Percentiles rank a stretch among this genome's conserved stretches.
Conservation (phyloP, 1,140 invertebrate species). For the Manduca sexta region DNA sequence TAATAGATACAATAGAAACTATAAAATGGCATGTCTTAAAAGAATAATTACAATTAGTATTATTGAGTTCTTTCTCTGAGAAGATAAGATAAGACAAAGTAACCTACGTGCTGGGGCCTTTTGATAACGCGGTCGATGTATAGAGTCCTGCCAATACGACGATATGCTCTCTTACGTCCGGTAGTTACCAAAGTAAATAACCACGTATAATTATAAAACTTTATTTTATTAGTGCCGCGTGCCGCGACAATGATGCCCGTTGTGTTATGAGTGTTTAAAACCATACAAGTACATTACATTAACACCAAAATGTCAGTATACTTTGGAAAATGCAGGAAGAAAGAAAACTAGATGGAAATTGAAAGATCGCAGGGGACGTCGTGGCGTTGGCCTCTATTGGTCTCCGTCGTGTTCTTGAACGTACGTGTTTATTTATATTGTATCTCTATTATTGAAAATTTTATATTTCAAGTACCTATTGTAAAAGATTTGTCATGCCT, state of each 20-base stretch:
- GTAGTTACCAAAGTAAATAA: slow-evolving; percentile 22
- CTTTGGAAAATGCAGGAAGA: slow-evolving; percentile 24
- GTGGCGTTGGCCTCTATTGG: slow-evolving; percentile 60
- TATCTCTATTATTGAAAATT: too few relatives aligned
- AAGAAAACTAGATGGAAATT: slow-evolving; percentile 49
- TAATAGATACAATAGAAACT: not conserved
- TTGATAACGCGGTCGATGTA: slow-evolving; percentile 51
- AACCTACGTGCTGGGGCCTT: slow-evolving; percentile 43
- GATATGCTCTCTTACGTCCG: slow-evolving; percentile 47
- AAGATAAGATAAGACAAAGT: slow-evolving; percentile 67
- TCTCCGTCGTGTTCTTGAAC: slow-evolving; percentile 52
- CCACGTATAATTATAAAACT: slow-evolving; percentile 9
- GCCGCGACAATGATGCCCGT: slow-evolving; percentile 1
- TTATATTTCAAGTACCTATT: too few relatives aligned
- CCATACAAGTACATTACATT: not conserved
- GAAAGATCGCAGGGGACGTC: slow-evolving; percentile 30
- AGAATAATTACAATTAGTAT: slow-evolving; percentile 24
- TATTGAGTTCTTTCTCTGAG: slow-evolving; percentile 30
- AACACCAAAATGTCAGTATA: slow-evolving; percentile 6
- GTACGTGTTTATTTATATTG: slow-evolving; percentile 44
- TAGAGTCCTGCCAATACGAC: slow-evolving; percentile 54
- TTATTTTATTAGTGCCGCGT: slow-evolving; percentile 4
- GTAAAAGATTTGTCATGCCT: too few relatives aligned
- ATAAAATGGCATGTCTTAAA: slow-evolving; percentile 1
- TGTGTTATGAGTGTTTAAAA: slow-evolving; percentile 23